phyloP scores from a whole-genome alignment of 1,140 invertebrate species.

The Drosophila subpulchrella region DNA sequence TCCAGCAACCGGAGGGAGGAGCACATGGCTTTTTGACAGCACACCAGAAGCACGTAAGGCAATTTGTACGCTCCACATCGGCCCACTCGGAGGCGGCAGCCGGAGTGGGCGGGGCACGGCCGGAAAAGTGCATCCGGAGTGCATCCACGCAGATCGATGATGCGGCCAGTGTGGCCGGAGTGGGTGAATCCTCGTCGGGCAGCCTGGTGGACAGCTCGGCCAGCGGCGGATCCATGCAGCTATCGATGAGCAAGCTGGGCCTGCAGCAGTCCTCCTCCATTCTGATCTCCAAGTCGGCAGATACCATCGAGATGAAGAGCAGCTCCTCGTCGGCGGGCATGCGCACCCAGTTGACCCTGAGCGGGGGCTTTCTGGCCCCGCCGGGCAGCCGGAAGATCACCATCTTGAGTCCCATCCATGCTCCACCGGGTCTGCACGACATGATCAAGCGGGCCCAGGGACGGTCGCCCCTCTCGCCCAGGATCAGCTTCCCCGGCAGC shows the following conservation, averaged over 20 bases:
- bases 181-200: slow-evolving; percentile 8
- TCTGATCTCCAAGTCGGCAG: slow-evolving; percentile 83
- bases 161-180: background rate
- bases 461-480: slow-evolving; percentile 78
- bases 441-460: slow-evolving; percentile 74
- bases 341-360: slow-evolving; percentile 81
- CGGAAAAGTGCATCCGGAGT: slow-evolving; percentile 82
- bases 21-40: slow-evolving; percentile 71
- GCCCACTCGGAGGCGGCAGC: slow-evolving; percentile 81
- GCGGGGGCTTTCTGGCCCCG: slow-evolving; percentile 79
- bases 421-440: slow-evolving; percentile 79
- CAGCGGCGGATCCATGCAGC: slow-evolving; percentile 50
- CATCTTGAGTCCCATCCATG: slow-evolving; percentile 82
- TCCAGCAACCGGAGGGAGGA: slow-evolving; percentile 76
- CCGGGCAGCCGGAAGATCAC: slow-evolving; percentile 82
- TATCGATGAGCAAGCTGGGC: slow-evolving; percentile 76
- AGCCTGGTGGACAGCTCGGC: slow-evolving; percentile 14
- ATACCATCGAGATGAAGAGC: slow-evolving; percentile 83
- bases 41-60: slow-evolving; percentile 83
- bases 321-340: slow-evolving; percentile 64
- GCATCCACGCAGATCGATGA: slow-evolving; percentile 84
- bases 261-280: slow-evolving; percentile 82
- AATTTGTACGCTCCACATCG: slow-evolving; percentile 83
- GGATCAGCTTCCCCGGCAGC: slow-evolving; percentile 83
- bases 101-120: slow-evolving; percentile 43